Base-by-base conservation (phyloP, 2,888 invertebrate species). In the Meganola albula region DNA sequence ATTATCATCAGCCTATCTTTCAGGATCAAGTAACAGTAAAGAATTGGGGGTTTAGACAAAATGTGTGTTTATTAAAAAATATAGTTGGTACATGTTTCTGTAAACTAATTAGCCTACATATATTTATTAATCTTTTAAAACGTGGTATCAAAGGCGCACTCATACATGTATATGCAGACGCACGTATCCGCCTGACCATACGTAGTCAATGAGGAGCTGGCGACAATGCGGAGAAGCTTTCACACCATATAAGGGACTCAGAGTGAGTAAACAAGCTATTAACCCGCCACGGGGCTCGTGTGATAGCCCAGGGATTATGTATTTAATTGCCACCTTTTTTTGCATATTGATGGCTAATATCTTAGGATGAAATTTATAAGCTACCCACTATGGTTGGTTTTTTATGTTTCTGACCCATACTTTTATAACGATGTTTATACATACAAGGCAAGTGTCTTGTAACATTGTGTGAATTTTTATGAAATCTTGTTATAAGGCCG, bases 151-250 rank as follows among this genome's bases (percentile, higher is more conserved):
- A 62, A 55, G 53, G 47, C 53, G 51, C 58, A 58, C n/a, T n/a
- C n/a, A n/a, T n/a, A n/a, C n/a, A n/a, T n/a, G n/a, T 64, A 60
- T 54, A 61, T 55, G 57, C 62, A 61, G 60, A 53, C 62, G 55
- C 68, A 69, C 70, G 66, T 63, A 67, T 70, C 69, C 66, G 68
- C 53, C 59, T 65, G 70, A 59, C 68, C 73, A 53, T 53, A 48
- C 45, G 10, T 33, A 65, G 73, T 55, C 65, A 58, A 46, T 58
- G 63, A 62, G 69, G 72, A 64, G 58, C 68, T 63, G 72, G 71
- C 74, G 75, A 84, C 83, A 83, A 77, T 77, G 68, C 71, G 59
- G 74, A 68, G 66, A 60, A 66, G 79, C 85, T 85, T 85, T 85
- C 85, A 78, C 85, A 44, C 85, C 85, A 53, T 84, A 80, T 83